These are phyloP conservation scores for Caretta caretta DNA, from an alignment of 2,113 vertebrate genomes.

Conservation along the genomic window DNA sequence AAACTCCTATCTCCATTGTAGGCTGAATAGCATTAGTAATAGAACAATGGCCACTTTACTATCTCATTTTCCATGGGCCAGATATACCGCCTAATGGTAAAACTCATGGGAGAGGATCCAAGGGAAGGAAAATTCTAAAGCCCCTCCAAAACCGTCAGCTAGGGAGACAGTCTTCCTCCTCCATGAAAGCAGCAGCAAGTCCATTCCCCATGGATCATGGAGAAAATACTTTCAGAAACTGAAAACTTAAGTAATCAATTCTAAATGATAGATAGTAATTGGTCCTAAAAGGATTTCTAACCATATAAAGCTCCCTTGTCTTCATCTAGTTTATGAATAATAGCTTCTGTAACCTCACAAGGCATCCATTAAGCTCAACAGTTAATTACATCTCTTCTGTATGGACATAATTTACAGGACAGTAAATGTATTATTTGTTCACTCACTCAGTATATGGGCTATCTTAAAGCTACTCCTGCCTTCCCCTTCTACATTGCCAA, in stretches of 20 bases:
- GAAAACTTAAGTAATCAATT: conserved; percentile 71
- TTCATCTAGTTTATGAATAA: conserved; percentile 66
- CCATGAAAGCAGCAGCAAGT: not conserved
- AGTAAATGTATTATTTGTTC: conserved; percentile 53
- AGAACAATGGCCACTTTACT: not conserved
- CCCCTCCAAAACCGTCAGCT: not conserved
- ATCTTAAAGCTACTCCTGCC: conserved; percentile 4
- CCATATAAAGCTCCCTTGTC: conserved; percentile 50
- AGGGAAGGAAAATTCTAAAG: not conserved
- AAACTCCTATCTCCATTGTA: not conserved
- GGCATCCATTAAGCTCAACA: conserved; percentile 65
- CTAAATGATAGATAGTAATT: conserved; percentile 69
- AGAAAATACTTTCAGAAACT: conserved; percentile 66
- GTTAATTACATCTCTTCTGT: conserved; percentile 71
- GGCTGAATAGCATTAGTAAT: not conserved
- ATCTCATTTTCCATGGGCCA: not conserved
- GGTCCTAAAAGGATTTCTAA: conserved; percentile 70
- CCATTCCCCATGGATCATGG: not conserved
- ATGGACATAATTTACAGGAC: conserved; percentile 69
- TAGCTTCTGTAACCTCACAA: conserved; percentile 63
- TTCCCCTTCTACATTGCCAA: not conserved
- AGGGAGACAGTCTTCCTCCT: not conserved
- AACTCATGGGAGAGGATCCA: not conserved
- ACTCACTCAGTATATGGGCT: not conserved
- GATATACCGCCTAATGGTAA: not conserved